These are phyloP conservation scores for Lamellibrachia luymesi DNA, from an alignment of 1,140 invertebrate species.

Conservation along the genomic window DNA sequence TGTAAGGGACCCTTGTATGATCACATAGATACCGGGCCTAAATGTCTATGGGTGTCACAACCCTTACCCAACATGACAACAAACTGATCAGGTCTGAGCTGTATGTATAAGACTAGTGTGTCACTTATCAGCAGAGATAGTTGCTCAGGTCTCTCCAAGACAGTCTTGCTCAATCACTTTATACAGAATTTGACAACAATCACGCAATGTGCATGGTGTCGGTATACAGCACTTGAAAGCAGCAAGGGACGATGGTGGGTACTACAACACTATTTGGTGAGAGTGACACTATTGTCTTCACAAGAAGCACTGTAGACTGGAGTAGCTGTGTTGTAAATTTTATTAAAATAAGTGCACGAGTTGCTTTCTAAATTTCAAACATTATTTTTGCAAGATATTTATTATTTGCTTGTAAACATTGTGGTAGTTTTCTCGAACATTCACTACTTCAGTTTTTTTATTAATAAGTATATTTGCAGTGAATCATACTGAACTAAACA, in stretches of 20 bases:
- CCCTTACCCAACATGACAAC: background rate
- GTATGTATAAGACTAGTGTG: background rate
- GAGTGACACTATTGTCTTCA: no score
- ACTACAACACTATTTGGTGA: no score
- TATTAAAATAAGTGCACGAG: no score
- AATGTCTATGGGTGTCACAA: background rate
- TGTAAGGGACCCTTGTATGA: background rate
- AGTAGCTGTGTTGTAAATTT: no score
- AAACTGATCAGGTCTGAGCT: background rate
- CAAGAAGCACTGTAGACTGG: no score
- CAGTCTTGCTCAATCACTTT: no score
- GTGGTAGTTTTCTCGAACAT: background rate
- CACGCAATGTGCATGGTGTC: no score
- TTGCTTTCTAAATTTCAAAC: background rate
- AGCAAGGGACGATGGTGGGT: no score
- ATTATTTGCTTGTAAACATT: background rate
- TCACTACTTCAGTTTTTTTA: background rate
- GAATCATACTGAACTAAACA: background rate
- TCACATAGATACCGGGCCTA: background rate
- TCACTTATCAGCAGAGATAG: no score
- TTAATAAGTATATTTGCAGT: background rate
- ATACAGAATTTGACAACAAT: no score
- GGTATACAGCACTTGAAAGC: no score
- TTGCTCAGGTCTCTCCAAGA: no score
- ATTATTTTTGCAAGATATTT: background rate